Evolutionary conservation across 2,888 invertebrate species (phyloP).

Genomic region (Eupeodes latifasciatus): DNA sequence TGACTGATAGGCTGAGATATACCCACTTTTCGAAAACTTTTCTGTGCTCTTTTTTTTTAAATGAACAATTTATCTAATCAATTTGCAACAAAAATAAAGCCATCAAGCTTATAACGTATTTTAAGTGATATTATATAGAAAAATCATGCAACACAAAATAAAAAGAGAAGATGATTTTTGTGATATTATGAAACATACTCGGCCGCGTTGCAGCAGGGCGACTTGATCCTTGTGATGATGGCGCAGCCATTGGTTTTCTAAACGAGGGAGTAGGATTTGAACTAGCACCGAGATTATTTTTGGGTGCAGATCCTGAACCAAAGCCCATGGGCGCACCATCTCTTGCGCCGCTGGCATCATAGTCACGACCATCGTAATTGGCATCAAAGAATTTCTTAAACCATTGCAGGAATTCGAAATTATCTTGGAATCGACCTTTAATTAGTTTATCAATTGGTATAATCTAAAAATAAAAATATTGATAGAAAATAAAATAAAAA

Average conservation of each 20-base stretch:
- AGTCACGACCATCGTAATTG: conserved; percentile 97
- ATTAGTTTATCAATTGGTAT: conserved; percentile 88
- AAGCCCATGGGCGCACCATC: conserved; percentile 94
- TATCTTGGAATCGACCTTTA: conserved; percentile 99
- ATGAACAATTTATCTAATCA: background rate
- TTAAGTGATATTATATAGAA: background rate
- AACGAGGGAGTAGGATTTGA: conserved; percentile 77
- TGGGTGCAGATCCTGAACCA: conserved; percentile 84
- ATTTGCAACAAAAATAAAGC: background rate
- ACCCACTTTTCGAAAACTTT: no score
- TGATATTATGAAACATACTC: conserved; percentile 79
- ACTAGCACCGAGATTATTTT: conserved; percentile 82
- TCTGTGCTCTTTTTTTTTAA: background rate
- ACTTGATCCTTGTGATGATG: conserved; percentile 76
- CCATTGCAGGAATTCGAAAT: conserved; percentile 99
- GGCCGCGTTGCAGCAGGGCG: conserved; percentile 81
- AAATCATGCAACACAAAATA: conserved; percentile 14
- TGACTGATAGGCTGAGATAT: no score
- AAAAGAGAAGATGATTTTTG: conserved; percentile 35
- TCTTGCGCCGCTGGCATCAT: conserved; percentile 94
- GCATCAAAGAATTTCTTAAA: conserved; percentile 99
- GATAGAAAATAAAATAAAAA: conserved; percentile 50
- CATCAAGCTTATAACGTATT: background rate
- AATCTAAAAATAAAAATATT: conserved; percentile 81
- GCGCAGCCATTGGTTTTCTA: conserved; percentile 78